Evolutionary conservation across 2,797 vertebrate species (phyloP).

Genomic region (Eulemur albifrons): DNA sequence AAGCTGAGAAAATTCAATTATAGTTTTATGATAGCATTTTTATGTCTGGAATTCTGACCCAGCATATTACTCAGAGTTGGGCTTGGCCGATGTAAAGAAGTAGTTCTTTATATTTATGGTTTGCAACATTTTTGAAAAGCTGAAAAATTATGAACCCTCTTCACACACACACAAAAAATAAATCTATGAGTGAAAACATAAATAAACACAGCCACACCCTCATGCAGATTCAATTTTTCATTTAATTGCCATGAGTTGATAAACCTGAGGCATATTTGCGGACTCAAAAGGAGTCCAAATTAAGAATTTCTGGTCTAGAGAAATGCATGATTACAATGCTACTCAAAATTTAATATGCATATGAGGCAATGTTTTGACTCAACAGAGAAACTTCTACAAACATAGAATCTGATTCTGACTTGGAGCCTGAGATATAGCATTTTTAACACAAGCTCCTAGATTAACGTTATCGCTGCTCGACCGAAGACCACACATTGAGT

Average conservation of each 20-base stretch:
- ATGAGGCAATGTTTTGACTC: not conserved
- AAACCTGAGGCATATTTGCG: not conserved
- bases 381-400: not conserved
- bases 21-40: not conserved
- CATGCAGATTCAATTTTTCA: not conserved
- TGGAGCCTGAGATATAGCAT: not conserved
- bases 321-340: not conserved
- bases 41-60: not conserved
- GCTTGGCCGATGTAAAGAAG: not conserved
- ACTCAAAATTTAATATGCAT: not conserved
- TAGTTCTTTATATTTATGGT: not conserved
- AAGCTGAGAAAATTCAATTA: not conserved
- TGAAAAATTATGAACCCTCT: not conserved
- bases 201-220: not conserved
- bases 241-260: not conserved
- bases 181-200: not conserved
- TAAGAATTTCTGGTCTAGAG: not conserved
- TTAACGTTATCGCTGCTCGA: not conserved
- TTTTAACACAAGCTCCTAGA: not conserved
- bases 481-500: not conserved
- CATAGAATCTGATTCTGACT: not conserved
- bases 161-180: not conserved
- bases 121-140: conserved; percentile 30
- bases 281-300: not conserved
- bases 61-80: not conserved